phyloP scores from a whole-genome alignment of 2,888 invertebrate genomes.

The Chrysotoxum bicinctum region DNA sequence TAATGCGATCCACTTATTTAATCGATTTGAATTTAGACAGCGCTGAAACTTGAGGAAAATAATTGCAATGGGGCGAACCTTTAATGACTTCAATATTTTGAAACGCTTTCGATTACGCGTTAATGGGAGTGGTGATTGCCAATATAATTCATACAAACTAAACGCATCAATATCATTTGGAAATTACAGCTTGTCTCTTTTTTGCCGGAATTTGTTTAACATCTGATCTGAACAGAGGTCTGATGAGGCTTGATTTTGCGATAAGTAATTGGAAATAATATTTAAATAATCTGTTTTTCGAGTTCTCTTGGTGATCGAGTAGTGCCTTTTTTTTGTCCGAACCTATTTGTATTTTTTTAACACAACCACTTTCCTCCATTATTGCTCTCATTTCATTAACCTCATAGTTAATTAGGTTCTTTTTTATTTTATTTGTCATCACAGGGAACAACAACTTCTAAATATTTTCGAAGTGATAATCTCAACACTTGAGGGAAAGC shows the following conservation, averaged over 20 bases:
- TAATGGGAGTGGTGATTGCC: conserved; percentile 55
- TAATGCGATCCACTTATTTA: conserved; percentile 60
- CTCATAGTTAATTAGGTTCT: neutral
- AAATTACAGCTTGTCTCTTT: conserved; percentile 9
- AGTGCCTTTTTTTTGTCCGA: too few species aligned
- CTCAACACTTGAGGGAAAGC: conserved; percentile 92
- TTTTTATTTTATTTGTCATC: neutral
- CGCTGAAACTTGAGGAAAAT: conserved; percentile 33
- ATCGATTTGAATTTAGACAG: conserved; percentile 43
- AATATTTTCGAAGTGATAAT: conserved; percentile 95
- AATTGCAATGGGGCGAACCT: conserved; percentile 53
- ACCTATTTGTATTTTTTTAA: neutral
- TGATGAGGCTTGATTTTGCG: neutral
- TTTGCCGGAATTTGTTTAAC: neutral
- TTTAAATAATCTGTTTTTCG: too few species aligned
- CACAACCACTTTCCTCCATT: neutral
- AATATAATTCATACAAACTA: conserved; percentile 52
- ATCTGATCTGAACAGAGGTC: neutral
- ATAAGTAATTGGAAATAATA: too few species aligned
- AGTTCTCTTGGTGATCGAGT: too few species aligned
- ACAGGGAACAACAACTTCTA: conserved; percentile 92
- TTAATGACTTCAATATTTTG: conserved; percentile 66
- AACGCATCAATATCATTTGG: conserved; percentile 40
- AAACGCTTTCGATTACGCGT: conserved; percentile 50
- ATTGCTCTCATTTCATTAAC: neutral